Base-by-base conservation (phyloP, 2,888 invertebrate genomes). In the Leptinotarsa peninsularis region DNA sequence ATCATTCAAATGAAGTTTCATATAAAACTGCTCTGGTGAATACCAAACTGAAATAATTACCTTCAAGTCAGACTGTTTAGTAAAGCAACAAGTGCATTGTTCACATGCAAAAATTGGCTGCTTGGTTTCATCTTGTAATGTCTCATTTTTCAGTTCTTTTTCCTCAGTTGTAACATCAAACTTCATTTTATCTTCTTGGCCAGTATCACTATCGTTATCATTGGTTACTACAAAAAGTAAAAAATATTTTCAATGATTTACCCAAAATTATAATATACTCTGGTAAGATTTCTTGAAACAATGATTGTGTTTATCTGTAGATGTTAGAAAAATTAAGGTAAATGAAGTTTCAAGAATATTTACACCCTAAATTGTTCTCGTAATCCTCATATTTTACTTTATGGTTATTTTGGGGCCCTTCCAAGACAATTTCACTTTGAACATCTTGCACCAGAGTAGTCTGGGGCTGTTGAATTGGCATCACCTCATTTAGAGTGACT, bases 81-180 rank as follows among this genome's bases (percentile, higher is more conserved):
- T 86, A 79, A 89, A 89, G 81, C 87, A 87, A 72, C 83, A 79
- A 4, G 85, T 86, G 81, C 89, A 89, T 75, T 87, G 83, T 76
- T 87, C 86, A 81, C 89, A 89, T 7, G 88, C 84, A 81, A 85
- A 88, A 72, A 88, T 83, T 4, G 87, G 86, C 81, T 88, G 87
- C 67, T 86, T 84, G 4, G 88, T 88, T 77, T 88, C 88, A 81
- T 89, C 88, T 77, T 79, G 82, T 13, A 66, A 43, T 69, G 79
- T 80, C 73, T 76, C 75, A 73, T 80, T 81, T 78, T 78, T 82
- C 18, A 18, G n/a, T 76, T 74, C 72, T n/a, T 76, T 66, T 63
- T 60, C 54, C 58, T 75, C 74, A 5, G 72, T 52, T 75, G 71
- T 33, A 50, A 69, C 56, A 58, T 66, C 56, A 67, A 67, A 33